Evolutionary conservation across 2,888 invertebrate species (phyloP).

Genomic region (Trimorus sp.): DNA sequence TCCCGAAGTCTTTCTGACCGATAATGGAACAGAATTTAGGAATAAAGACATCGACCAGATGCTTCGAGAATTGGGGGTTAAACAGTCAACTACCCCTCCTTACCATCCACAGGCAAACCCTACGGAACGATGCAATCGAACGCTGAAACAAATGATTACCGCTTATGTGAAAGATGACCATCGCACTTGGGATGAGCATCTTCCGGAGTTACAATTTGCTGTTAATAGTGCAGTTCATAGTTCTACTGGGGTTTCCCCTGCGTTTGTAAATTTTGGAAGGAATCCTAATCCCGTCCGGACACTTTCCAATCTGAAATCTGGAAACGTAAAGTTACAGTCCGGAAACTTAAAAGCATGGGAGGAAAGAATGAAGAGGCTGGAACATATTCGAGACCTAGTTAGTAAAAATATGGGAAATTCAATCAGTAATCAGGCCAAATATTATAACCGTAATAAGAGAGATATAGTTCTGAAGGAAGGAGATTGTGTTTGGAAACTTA

Average conservation of each 20-base stretch:
- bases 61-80: neutral
- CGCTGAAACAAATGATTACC: constrained; percentile 22
- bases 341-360: no score
- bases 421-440: no score
- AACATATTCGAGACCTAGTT: no score
- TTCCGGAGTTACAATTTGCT: constrained; percentile 9
- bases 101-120: neutral
- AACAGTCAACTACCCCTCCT: neutral
- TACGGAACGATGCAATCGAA: neutral
- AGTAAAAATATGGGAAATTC: no score
- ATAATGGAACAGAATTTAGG: constrained; percentile 1
- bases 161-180: constrained; percentile 28
- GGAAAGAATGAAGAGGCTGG: no score
- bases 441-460: no score
- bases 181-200: constrained; percentile 42
- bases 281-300: constrained; percentile 12
- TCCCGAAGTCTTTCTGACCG: neutral
- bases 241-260: constrained; percentile 44
- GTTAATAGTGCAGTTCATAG: constrained; percentile 19
- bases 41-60: neutral
- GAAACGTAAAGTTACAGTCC: no score
- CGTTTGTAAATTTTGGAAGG: constrained; percentile 63
- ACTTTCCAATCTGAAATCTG: no score
- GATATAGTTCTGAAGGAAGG: no score
- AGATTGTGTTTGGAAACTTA: no score